These are phyloP conservation scores for Sebastes alutus DNA, from an alignment of 2,797 vertebrate species.

Conservation along the genomic window DNA sequence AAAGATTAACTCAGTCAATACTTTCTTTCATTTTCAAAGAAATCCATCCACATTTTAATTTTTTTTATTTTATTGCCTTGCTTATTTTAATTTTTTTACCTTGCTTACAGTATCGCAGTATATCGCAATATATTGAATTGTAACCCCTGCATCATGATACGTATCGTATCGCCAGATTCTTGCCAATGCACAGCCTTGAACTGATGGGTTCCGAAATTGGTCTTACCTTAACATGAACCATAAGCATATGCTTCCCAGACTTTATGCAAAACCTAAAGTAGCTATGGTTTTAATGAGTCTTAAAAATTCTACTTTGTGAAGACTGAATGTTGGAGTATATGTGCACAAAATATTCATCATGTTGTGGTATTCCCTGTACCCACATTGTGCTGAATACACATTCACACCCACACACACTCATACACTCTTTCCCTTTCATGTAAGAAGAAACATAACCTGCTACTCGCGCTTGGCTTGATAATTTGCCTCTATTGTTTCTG, in stretches of 20 bases:
- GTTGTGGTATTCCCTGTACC: neutral
- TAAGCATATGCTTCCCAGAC: neutral
- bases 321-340: neutral
- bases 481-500: conserved; percentile 13
- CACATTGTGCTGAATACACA: neutral
- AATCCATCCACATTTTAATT: neutral
- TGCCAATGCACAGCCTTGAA: too few species aligned
- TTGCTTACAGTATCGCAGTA: too few species aligned
- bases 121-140: too few species aligned
- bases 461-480: neutral
- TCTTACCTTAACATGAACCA: neutral
- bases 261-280: neutral
- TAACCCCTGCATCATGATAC: too few species aligned
- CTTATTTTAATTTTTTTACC: too few species aligned
- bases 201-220: too few species aligned
- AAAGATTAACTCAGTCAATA: too few species aligned
- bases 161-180: too few species aligned
- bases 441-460: neutral
- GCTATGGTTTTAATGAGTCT: neutral
- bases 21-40: neutral
- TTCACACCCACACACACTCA: neutral
- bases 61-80: too few species aligned
- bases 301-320: neutral
- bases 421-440: neutral
- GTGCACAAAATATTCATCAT: neutral